Conservation (phyloP, 2,888 invertebrate species). For the Eugnorisma glareosa region DNA sequence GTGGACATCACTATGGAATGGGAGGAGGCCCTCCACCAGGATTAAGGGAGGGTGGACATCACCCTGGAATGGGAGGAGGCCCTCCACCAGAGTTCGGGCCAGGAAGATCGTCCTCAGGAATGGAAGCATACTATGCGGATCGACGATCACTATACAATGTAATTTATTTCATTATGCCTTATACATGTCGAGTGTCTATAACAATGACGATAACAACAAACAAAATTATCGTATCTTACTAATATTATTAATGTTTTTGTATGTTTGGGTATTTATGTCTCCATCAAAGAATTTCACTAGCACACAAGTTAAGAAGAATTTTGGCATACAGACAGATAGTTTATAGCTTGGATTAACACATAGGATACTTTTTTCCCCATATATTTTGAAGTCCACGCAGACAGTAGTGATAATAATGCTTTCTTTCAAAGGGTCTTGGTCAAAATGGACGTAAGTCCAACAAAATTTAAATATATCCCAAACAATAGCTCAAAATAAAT, state of each 20-base stretch:
- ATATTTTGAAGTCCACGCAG: not conserved
- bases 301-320: not conserved
- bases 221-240: not conserved
- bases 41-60: no score
- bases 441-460: not conserved
- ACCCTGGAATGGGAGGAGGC: not conserved
- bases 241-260: not conserved
- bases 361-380: not conserved
- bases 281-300: not conserved
- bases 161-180: not conserved
- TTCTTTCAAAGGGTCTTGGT: not conserved
- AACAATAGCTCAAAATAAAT: no score
- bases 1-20: not conserved
- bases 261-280: not conserved
- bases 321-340: not conserved
- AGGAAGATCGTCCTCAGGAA: not conserved
- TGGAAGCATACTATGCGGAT: not conserved
- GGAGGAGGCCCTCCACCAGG: no score
- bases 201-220: not conserved
- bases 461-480: no score
- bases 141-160: slow-evolving; percentile 3
- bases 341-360: not conserved
- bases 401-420: not conserved
- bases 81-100: no score
- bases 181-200: not conserved